A percentile compares a stretch with the other conserved stretches of the same genome.
Evolutionary conservation across 2,797 vertebrate species (phyloP).

Genomic region (Enteromius trimaculatus): DNA sequence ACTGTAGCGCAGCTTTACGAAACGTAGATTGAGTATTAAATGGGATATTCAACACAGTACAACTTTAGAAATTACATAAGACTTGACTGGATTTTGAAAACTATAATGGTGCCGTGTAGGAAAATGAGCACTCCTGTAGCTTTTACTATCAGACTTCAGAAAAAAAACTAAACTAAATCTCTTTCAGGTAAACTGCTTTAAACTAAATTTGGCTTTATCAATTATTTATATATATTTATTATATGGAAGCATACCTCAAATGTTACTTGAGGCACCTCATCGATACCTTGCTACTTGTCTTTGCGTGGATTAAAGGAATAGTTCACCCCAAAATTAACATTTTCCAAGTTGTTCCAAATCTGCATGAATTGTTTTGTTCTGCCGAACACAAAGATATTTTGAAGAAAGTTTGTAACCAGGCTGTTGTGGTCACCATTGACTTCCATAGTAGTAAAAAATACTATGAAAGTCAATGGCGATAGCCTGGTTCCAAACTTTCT

Average conservation of each 20-base stretch:
- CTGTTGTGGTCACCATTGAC: too few species aligned
- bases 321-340: too few species aligned
- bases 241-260: background rate
- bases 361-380: too few species aligned
- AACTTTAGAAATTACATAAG: background rate
- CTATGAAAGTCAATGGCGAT: too few species aligned
- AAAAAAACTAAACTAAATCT: background rate
- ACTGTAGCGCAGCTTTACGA: background rate
- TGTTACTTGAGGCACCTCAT: too few species aligned
- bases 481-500: too few species aligned
- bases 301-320: too few species aligned
- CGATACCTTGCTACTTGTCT: too few species aligned
- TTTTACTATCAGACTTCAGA: background rate
- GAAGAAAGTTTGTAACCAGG: too few species aligned
- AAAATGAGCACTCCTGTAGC: background rate
- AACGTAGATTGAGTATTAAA: background rate
- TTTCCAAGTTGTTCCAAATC: too few species aligned
- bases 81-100: slow-evolving; percentile 15
- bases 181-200: background rate
- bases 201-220: background rate
- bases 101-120: background rate
- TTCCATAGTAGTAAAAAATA: too few species aligned
- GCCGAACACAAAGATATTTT: too few species aligned
- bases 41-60: background rate
- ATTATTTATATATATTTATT: background rate